phyloP scores from a whole-genome alignment of 2,888 invertebrate species.

The Ophion obscuratus region DNA sequence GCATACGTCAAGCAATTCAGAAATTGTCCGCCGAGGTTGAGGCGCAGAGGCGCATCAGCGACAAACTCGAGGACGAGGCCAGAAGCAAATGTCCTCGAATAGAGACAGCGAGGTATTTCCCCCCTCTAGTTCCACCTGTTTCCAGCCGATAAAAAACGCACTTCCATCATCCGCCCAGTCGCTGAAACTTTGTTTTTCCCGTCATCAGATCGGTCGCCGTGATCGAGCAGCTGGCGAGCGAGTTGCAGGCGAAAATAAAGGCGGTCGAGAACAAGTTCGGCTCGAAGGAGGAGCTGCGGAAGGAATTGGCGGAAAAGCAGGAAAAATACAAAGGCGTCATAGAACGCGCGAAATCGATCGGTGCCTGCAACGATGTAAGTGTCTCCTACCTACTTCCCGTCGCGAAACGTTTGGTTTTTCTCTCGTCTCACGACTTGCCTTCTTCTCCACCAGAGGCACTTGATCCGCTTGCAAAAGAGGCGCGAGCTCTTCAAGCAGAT shows the following conservation, averaged over 20 bases:
- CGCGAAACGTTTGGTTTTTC: background rate
- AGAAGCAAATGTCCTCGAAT: slow-evolving; percentile 84
- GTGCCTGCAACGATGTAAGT: slow-evolving; percentile 74
- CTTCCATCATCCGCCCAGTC: background rate
- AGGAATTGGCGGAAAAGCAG: slow-evolving; percentile 79
- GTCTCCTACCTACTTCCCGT: background rate
- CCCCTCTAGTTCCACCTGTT: slow-evolving; percentile 13
- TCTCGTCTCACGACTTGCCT: background rate
- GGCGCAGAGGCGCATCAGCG: slow-evolving; percentile 81
- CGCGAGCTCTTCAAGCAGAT: slow-evolving; percentile 80
- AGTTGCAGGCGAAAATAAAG: slow-evolving; percentile 72
- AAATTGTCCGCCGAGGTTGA: slow-evolving; percentile 78
- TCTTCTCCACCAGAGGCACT: slow-evolving; percentile 74
- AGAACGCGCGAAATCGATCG: slow-evolving; percentile 69
- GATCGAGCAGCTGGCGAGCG: slow-evolving; percentile 67
- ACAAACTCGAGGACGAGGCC: slow-evolving; percentile 83
- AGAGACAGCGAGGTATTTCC: slow-evolving; percentile 84
- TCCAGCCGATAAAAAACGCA: background rate
- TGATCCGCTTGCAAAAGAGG: slow-evolving; percentile 77
- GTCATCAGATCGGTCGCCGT: slow-evolving; percentile 71
- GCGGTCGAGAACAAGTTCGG: slow-evolving; percentile 75
- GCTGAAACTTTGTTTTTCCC: slow-evolving; percentile 11
- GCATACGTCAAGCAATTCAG: slow-evolving; percentile 72
- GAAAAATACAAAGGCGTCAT: slow-evolving; percentile 77
- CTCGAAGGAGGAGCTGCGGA: slow-evolving; percentile 76